phyloP scores from a whole-genome alignment of 2,888 invertebrate species.

The Pachymerium ferrugineum region DNA sequence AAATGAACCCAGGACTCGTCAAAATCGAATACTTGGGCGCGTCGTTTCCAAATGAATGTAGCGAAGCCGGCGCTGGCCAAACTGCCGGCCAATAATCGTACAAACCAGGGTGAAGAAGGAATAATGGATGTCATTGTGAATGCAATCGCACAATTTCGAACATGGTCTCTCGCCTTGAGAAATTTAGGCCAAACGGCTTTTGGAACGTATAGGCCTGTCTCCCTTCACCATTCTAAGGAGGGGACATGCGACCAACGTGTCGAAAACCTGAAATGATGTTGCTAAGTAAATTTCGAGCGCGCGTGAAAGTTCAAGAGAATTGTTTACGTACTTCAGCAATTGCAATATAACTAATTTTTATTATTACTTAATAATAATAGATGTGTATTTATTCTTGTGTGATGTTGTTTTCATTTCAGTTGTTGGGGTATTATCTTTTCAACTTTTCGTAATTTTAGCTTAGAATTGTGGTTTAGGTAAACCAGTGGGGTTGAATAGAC shows the following conservation, averaged over 20 bases:
- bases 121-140: constrained; percentile 1
- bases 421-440: too few relatives aligned
- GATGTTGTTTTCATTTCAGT: too few relatives aligned
- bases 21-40: neutral
- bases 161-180: neutral
- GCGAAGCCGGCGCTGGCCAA: constrained; percentile 14
- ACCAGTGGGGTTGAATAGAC: too few relatives aligned
- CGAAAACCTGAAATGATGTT: too few relatives aligned
- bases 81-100: constrained; percentile 16
- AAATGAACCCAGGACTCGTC: constrained; percentile 22
- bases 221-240: neutral
- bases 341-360: too few relatives aligned
- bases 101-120: constrained; percentile 4
- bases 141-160: neutral
- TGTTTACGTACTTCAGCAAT: too few relatives aligned
- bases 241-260: neutral
- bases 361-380: too few relatives aligned
- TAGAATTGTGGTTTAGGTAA: too few relatives aligned
- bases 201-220: constrained; percentile 7
- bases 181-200: neutral
- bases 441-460: too few relatives aligned
- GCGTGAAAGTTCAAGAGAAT: too few relatives aligned
- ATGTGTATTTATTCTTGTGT: too few relatives aligned
- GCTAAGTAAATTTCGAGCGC: too few relatives aligned
- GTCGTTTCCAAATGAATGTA: constrained; percentile 19